Percentiles rank a stretch among this genome's conserved stretches.
phyloP scores from a whole-genome alignment of 2,797 vertebrate species.

The Caiman crocodilus region DNA sequence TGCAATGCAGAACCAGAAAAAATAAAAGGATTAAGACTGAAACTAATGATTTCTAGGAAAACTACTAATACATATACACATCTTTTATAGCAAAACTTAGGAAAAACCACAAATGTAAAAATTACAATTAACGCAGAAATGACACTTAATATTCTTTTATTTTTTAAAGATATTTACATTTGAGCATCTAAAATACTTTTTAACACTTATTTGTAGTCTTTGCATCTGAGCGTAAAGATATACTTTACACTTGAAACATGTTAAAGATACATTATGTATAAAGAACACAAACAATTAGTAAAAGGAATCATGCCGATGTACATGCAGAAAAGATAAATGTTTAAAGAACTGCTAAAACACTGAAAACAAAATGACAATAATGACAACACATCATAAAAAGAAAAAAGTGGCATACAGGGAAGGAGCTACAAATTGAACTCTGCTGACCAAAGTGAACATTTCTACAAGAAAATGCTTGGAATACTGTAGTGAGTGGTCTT shows the following conservation, averaged over 20 bases:
- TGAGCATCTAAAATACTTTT: conserved; percentile 65
- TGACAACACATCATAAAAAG: conserved; percentile 61
- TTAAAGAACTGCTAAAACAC: conserved; percentile 64
- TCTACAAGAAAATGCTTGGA: conserved; percentile 67
- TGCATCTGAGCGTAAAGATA: conserved; percentile 62
- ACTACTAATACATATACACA: background rate
- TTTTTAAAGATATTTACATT: conserved; percentile 62
- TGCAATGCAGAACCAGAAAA: conserved; percentile 10
- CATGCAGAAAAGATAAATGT: conserved; percentile 53
- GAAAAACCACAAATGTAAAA: conserved; percentile 28
- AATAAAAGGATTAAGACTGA: background rate
- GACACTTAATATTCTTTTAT: conserved; percentile 66
- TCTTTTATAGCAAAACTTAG: background rate
- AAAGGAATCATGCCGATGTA: conserved; percentile 49
- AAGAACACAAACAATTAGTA: conserved; percentile 76
- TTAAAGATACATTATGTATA: conserved; percentile 72
- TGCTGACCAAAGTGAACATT: conserved; percentile 60
- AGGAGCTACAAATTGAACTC: conserved; percentile 69
- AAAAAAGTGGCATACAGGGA: conserved; percentile 61
- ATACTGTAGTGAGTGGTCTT: conserved; percentile 33
- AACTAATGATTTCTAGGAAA: background rate
- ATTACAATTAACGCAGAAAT: conserved; percentile 75
- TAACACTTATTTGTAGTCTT: conserved; percentile 55
- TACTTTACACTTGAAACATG: conserved; percentile 62
- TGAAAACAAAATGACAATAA: conserved; percentile 62